Evolutionary conservation across 1,140 invertebrate species (phyloP).

Genomic region (Danaus plexippus): DNA sequence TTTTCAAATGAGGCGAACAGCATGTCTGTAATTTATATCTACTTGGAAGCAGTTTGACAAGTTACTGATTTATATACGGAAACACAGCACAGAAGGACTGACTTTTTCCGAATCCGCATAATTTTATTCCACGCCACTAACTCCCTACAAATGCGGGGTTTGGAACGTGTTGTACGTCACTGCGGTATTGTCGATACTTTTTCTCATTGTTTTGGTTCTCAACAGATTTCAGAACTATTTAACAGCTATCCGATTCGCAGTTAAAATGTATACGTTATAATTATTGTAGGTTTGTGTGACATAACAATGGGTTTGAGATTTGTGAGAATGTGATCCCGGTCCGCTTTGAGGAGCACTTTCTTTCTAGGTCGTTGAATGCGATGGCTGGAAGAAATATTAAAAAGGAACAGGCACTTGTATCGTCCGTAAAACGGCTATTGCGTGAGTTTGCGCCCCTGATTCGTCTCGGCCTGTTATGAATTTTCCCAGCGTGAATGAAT

Average conservation of each 20-base stretch:
- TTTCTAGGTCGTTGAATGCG: slow-evolving; percentile 47
- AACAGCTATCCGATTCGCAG: too few relatives aligned
- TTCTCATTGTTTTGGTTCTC: too few relatives aligned
- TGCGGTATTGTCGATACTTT: too few relatives aligned
- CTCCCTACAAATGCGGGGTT: slow-evolving; percentile 11
- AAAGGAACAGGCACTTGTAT: slow-evolving; percentile 62
- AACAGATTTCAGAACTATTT: too few relatives aligned
- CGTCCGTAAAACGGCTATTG: slow-evolving; percentile 49
- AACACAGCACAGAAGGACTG: slow-evolving; percentile 28
- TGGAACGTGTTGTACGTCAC: too few relatives aligned
- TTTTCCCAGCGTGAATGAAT: slow-evolving; percentile 10
- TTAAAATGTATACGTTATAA: too few relatives aligned
- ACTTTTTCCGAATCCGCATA: slow-evolving; percentile 20
- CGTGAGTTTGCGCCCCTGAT: slow-evolving; percentile 49
- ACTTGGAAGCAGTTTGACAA: slow-evolving; percentile 46
- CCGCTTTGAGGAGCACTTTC: slow-evolving; percentile 35
- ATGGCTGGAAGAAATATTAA: slow-evolving; percentile 59
- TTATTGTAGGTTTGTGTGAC: slow-evolving; percentile 10
- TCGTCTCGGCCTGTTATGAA: slow-evolving; percentile 18
- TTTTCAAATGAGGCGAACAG: slow-evolving; percentile 26
- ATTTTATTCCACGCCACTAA: slow-evolving; percentile 10
- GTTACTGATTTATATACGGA: slow-evolving; percentile 41
- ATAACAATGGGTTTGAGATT: slow-evolving; percentile 55
- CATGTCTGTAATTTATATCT: slow-evolving; percentile 42
- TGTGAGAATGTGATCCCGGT: slow-evolving; percentile 40